These are phyloP conservation scores for Alethe castanea DNA, from an alignment of 2,113 vertebrate genomes.

Conservation along the genomic window DNA sequence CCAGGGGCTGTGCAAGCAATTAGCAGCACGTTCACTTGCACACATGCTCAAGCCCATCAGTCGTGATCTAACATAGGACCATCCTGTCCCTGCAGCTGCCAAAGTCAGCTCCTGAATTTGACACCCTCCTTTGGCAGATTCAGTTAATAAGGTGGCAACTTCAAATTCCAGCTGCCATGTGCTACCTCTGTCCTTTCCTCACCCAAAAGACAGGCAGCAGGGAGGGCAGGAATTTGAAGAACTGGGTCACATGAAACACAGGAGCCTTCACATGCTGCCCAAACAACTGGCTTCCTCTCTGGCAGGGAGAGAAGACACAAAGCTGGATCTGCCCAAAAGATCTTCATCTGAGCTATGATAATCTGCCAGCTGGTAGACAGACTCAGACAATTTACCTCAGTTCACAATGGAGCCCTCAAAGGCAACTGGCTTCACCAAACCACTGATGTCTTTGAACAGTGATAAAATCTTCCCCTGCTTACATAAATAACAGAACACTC, in stretches of 20 bases:
- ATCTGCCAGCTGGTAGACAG: background rate
- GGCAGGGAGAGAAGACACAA: background rate
- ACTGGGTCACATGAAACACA: background rate
- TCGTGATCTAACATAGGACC: background rate
- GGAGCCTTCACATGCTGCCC: background rate
- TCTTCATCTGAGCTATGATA: background rate
- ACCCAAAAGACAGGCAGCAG: background rate
- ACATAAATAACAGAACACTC: background rate
- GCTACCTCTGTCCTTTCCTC: background rate
- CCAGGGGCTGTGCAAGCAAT: conserved; percentile 34
- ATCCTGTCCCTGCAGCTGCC: background rate
- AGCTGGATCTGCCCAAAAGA: background rate
- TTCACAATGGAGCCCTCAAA: background rate
- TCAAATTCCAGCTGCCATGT: background rate
- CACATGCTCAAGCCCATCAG: background rate
- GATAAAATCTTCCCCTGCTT: background rate
- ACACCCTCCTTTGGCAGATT: background rate
- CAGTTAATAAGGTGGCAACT: background rate
- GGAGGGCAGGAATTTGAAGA: background rate
- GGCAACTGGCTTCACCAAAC: background rate
- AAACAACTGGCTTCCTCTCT: background rate
- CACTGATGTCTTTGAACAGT: background rate
- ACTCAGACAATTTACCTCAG: background rate
- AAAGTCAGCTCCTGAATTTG: background rate
- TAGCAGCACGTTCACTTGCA: background rate